A percentile compares a stretch with the other conserved stretches of the same genome.
Conservation (phyloP, 2,888 invertebrate genomes). For the Neuroscelio doddi region DNA sequence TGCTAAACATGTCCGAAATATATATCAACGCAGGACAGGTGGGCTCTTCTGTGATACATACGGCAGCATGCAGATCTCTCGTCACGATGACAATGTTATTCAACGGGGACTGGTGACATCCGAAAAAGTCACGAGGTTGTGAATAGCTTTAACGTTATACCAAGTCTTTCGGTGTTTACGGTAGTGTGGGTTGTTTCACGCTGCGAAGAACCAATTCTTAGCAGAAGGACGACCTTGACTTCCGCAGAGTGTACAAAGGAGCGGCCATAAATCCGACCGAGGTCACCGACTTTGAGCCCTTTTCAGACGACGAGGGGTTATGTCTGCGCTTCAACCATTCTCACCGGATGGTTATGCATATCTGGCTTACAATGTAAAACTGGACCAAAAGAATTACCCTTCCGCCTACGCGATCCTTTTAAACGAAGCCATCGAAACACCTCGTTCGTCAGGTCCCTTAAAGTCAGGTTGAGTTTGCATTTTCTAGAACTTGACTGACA, state of each 20-base stretch:
- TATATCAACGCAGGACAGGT: conserved; percentile 17
- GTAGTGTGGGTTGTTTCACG: conserved; percentile 62
- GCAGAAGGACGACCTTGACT: conserved; percentile 63
- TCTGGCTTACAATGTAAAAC: conserved; percentile 49
- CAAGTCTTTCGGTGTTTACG: conserved; percentile 57
- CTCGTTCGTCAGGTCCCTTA: conserved; percentile 22
- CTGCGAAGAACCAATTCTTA: conserved; percentile 61
- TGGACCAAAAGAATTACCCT: conserved; percentile 50
- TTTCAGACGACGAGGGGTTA: conserved; percentile 48
- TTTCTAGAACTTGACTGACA: conserved; percentile 34
- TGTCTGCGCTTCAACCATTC: conserved; percentile 32
- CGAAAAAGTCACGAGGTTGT: conserved; percentile 44
- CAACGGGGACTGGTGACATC: conserved; percentile 13
- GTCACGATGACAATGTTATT: conserved; percentile 1
- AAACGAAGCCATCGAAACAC: conserved; percentile 40
- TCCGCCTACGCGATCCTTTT: conserved; percentile 40
- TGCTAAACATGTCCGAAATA: too few species aligned
- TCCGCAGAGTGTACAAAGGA: conserved; percentile 60
- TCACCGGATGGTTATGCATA: conserved; percentile 55
- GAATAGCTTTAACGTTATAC: not conserved
- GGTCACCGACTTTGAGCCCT: conserved; percentile 59
- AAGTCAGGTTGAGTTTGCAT: conserved; percentile 26
- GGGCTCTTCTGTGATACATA: conserved; percentile 9
- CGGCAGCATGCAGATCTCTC: conserved; percentile 27
- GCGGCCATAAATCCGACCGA: conserved; percentile 65